These are phyloP conservation scores for Aromia moschata DNA, from an alignment of 2,888 invertebrate genomes.

Conservation along the genomic window DNA sequence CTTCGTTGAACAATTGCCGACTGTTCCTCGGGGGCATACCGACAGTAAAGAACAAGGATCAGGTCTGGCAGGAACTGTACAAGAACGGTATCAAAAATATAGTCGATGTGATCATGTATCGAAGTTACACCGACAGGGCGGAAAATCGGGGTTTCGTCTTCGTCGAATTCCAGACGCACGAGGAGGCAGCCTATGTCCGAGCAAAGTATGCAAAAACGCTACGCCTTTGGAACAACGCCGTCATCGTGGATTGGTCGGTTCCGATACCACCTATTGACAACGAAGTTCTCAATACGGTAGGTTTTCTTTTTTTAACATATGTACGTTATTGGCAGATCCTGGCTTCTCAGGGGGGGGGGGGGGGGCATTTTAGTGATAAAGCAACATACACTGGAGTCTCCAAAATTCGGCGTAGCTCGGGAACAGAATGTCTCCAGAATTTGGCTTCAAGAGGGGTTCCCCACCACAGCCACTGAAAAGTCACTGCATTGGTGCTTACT, in stretches of 20 bases:
- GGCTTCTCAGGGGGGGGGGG: no score
- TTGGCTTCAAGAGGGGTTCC: no score
- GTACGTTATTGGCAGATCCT: background rate
- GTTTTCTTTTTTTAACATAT: constrained; percentile 32
- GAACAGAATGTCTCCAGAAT: no score
- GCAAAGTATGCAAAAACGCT: constrained; percentile 70
- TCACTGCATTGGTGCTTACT: no score
- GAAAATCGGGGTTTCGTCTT: constrained; percentile 83
- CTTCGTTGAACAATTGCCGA: constrained; percentile 49
- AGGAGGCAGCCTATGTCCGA: constrained; percentile 76
- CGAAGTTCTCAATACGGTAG: constrained; percentile 71
- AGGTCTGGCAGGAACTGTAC: constrained; percentile 69
- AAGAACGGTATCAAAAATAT: constrained; percentile 52
- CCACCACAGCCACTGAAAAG: no score
- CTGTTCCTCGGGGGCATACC: constrained; percentile 54
- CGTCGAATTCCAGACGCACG: constrained; percentile 80
- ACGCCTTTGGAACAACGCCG: constrained; percentile 71
- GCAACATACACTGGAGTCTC: no score
- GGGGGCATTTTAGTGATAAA: no score
- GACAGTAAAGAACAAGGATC: constrained; percentile 68
- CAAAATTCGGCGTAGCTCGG: no score
- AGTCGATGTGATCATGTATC: constrained; percentile 72
- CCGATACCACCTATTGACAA: constrained; percentile 78
- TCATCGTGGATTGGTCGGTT: constrained; percentile 86
- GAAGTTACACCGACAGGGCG: constrained; percentile 66